These are phyloP conservation scores for Chlorops oryzae DNA, from an alignment of 1,140 invertebrate genomes.

Conservation along the genomic window DNA sequence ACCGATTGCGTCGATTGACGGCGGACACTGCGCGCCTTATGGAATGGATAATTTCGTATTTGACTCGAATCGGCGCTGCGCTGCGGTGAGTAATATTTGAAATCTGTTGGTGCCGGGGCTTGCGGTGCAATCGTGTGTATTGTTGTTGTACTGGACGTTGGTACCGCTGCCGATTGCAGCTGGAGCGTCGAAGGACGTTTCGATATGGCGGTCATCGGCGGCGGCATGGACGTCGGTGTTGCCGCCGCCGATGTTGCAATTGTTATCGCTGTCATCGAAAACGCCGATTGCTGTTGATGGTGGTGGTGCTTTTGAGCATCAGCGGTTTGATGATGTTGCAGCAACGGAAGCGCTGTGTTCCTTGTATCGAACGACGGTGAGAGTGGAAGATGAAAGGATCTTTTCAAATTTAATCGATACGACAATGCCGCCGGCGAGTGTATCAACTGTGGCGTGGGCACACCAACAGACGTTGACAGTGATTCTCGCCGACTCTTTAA, in stretches of 20 bases:
- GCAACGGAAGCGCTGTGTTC: slow-evolving; percentile 41
- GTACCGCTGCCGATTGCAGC: slow-evolving; percentile 30
- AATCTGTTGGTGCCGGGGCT: slow-evolving; percentile 39
- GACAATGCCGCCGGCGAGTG: slow-evolving; percentile 39
- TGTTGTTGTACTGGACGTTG: slow-evolving; percentile 31
- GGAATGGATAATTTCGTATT: slow-evolving; percentile 39
- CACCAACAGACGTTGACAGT: too few relatives aligned
- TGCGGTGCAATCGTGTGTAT: slow-evolving; percentile 35
- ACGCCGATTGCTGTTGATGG: slow-evolving; percentile 11
- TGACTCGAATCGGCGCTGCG: slow-evolving; percentile 31
- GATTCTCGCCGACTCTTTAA: too few relatives aligned
- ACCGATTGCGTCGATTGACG: slow-evolving; percentile 43
- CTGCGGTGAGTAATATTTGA: slow-evolving; percentile 45
- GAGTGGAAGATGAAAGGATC: slow-evolving; percentile 41
- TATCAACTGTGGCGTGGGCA: slow-evolving; percentile 30
- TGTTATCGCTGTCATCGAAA: slow-evolving; percentile 14
- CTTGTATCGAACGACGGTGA: slow-evolving; percentile 41
- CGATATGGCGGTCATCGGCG: slow-evolving; percentile 24
- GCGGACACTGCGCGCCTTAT: slow-evolving; percentile 38
- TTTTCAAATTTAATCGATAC: slow-evolving; percentile 39
- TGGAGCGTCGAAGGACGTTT: slow-evolving; percentile 38
- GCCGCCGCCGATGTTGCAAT: slow-evolving; percentile 24
- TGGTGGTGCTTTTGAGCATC: slow-evolving; percentile 15
- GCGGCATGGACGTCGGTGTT: slow-evolving; percentile 16
- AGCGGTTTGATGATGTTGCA: slow-evolving; percentile 22